Evolutionary conservation across 2,888 invertebrate species (phyloP), one percentile per base, ranked within the genome.

Genomic region (Drosophila aldrichi): DNA sequence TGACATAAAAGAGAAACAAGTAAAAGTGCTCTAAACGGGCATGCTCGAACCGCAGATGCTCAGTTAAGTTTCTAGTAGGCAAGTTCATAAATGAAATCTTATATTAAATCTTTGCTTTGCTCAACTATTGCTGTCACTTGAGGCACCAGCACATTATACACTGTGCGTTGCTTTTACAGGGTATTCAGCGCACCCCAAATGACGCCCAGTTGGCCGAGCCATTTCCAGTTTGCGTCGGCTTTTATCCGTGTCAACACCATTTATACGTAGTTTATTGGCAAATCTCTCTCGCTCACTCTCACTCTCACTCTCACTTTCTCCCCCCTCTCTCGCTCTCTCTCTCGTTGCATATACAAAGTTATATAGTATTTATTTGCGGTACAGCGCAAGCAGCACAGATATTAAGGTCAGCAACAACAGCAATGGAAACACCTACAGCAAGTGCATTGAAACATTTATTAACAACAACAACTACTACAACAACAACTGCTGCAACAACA

Each of bases 331-430:
- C 16, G 5, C 41, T 14, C 36, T 12, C n/a, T 38, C 55, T 3
- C 38, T 36, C 25, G 36, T 14, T 36, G 36, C 36, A 36, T 36
- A 14, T 14, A 14, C 36, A 36, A 5, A 36, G 36, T 16, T 36
- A 36, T 36, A 36, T 25, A 4, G 44, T 43, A 4, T 25, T 6
- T 51, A 36, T 32, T 18, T 58, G 48, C 16, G 59, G 68, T 48
- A 59, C 59, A 41, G 46, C 52, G 63, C 25, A 29, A n/a, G 32
- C 62, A 43, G 41, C 40, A 25, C 10, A 22, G 34, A 65, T 58
- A 79, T 78, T 79, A 79, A 75, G 75, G 77, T 70, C 79, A 78
- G 64, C 74, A 34, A 41, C 36, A 55, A 22, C 59, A 20, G 22
- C 69, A 60, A 54, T 22, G 36, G 59, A 41, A 59, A 36, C 55